Evolutionary conservation across 2,113 vertebrate genomes (phyloP), one percentile per base, ranked within the genome.

Genomic region (Xenopus borealis): DNA sequence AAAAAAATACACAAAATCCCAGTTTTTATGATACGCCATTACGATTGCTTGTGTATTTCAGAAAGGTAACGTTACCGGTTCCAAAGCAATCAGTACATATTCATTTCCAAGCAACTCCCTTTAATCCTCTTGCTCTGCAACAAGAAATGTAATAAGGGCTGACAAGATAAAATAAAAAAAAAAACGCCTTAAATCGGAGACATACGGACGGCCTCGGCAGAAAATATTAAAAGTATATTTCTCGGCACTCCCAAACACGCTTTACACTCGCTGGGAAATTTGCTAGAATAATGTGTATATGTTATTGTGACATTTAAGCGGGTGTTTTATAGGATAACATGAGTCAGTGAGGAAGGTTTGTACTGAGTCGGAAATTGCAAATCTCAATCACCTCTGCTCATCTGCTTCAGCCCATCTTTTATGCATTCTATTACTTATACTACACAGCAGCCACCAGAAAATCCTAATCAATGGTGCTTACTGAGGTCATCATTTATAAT

Each of bases 281-380:
- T 55, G 53, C 17, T n/a, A 8, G 62, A 72, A 72, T 72, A 40
- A 40, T 6, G 33, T 40, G 23, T 27, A 27, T 27, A 27, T 27
- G 6, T 40, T 40, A 9, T 40, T 6, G 33, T 6, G 33, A 40
- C 33, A 40, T 40, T 40, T 40, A 40, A 40, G 71, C 33, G 46
- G 61, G 16, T 65, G 53, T 72, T 72, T 72, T 72, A 72, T 72
- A 55, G 71, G 13, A 65, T 23, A 65, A 55, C 47, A 44, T 65
- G 58, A 62, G 69, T 71, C 69, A 62, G 57, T 30, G 47, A 55
- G 47, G 47, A 72, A 55, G 46, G 23, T 61, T 20, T 71, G 55
- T 55, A 18, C 59, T 44, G 33, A 72, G 47, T 65, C 64, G 23
- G 18, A 72, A 72, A 72, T 65, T 33, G 33, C 33, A 40, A 40